A percentile compares a stretch with the other conserved stretches of the same genome.
phyloP scores from a whole-genome alignment of 2,888 invertebrate species.

The Thecocarcelia acutangulata region DNA sequence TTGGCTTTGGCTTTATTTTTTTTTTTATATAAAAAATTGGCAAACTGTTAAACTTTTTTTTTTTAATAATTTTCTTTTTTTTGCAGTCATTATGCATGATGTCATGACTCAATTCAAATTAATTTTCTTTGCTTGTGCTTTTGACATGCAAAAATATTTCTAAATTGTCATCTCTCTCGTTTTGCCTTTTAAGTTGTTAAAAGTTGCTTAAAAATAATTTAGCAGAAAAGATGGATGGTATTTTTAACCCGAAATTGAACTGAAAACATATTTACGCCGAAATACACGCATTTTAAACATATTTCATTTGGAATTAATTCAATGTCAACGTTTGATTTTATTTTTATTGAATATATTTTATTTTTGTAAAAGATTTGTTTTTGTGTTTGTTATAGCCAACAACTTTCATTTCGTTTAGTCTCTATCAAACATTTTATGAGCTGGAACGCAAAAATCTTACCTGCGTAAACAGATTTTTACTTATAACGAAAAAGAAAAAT shows the following conservation, averaged over 20 bases:
- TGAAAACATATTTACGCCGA: neutral
- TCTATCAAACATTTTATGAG: neutral
- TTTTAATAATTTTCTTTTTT: neutral
- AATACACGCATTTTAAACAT: neutral
- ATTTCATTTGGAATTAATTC: slow-evolving; percentile 5
- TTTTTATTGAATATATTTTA: neutral
- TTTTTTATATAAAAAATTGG: neutral
- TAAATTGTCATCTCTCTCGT: neutral
- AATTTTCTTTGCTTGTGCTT: no score
- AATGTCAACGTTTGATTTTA: slow-evolving; percentile 19
- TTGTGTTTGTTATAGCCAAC: neutral
- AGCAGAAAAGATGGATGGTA: slow-evolving; percentile 7
- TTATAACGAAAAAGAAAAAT: neutral
- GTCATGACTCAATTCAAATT: no score
- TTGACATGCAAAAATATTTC: neutral
- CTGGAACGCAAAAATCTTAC: neutral
- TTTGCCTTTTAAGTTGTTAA: neutral
- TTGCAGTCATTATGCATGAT: no score
- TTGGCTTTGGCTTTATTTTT: neutral
- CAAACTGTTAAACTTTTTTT: neutral
- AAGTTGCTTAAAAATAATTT: neutral
- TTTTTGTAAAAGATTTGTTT: neutral
- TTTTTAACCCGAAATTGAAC: neutral
- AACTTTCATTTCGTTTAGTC: slow-evolving; percentile 7
- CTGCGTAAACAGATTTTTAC: slow-evolving; percentile 9